A percentile compares a stretch with the other conserved stretches of the same genome.
phyloP scores from a whole-genome alignment of 2,888 invertebrate genomes.

The Callyntrura sp. region DNA sequence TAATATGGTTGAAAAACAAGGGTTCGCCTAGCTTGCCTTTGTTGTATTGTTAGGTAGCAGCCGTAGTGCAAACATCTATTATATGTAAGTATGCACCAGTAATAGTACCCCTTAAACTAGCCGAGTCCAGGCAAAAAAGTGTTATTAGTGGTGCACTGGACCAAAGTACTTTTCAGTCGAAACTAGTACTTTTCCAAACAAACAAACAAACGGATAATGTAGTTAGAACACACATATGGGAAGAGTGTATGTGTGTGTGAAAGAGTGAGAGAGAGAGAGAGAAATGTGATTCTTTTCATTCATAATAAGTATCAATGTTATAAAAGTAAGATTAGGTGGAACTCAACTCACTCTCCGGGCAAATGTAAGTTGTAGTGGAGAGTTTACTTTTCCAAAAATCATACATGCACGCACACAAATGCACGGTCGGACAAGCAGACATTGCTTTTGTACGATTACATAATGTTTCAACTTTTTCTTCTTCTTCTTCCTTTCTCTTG shows the following conservation, averaged over 20 bases:
- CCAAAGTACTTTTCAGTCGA: slow-evolving; percentile 63
- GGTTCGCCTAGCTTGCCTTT: not conserved
- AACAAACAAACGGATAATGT: slow-evolving; percentile 77
- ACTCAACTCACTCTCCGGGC: slow-evolving; percentile 25
- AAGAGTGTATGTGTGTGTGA: not conserved
- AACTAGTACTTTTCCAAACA: slow-evolving; percentile 74
- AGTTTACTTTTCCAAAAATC: slow-evolving; percentile 61
- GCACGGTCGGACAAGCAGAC: slow-evolving; percentile 44
- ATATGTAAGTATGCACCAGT: not conserved
- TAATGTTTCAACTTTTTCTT: slow-evolving; percentile 75
- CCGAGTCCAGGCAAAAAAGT: slow-evolving; percentile 22
- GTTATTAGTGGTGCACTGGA: slow-evolving; percentile 75
- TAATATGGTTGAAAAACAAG: slow-evolving; percentile 63
- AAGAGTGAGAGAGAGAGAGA: slow-evolving; percentile 10
- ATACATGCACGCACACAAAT: slow-evolving; percentile 44
- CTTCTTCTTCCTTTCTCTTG: slow-evolving; percentile 65
- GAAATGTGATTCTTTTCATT: slow-evolving; percentile 76
- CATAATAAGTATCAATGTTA: slow-evolving; percentile 67
- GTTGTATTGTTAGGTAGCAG: not conserved
- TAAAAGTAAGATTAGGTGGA: slow-evolving; percentile 75
- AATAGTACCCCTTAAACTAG: slow-evolving; percentile 16
- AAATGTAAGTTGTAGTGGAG: slow-evolving; percentile 43
- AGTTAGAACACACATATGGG: slow-evolving; percentile 63
- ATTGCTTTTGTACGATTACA: slow-evolving; percentile 71
- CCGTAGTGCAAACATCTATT: not conserved